Percentiles rank a stretch among this genome's conserved stretches.
phyloP scores from a whole-genome alignment of 1,140 invertebrate species.

The Lucilia sericata region DNA sequence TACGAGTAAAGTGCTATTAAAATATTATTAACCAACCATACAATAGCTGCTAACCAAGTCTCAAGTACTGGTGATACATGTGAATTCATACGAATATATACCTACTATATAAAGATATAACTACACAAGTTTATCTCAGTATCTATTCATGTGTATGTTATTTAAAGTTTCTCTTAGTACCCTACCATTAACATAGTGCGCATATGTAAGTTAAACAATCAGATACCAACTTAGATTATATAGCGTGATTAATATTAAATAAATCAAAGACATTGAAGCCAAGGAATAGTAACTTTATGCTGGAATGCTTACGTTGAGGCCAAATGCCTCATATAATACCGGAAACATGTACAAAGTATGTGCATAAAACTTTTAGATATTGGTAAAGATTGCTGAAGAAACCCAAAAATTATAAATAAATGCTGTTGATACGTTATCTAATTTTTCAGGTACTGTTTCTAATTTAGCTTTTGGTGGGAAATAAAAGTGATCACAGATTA shows the following conservation, averaged over 20 bases:
- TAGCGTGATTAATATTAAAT: slow-evolving; percentile 52
- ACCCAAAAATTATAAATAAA: slow-evolving; percentile 30
- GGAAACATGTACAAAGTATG: slow-evolving; percentile 56
- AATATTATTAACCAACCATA: no score
- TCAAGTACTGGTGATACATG: no score
- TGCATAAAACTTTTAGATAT: slow-evolving; percentile 56
- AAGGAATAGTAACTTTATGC: slow-evolving; percentile 49
- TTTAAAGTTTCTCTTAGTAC: slow-evolving; percentile 1
- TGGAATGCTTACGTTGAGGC: slow-evolving; percentile 48
- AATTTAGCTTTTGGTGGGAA: no score
- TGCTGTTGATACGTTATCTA: no score
- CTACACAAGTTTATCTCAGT: no score
- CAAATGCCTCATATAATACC: slow-evolving; percentile 57
- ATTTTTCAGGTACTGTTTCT: no score
- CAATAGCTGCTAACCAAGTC: no score
- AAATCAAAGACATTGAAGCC: slow-evolving; percentile 56
- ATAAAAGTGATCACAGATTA: no score
- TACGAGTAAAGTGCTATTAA: no score
- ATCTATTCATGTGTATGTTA: background rate
- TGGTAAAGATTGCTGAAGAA: slow-evolving; percentile 27
- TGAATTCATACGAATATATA: no score
- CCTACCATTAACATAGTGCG: slow-evolving; percentile 48
- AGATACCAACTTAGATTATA: slow-evolving; percentile 54
- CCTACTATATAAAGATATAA: no score
- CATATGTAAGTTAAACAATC: slow-evolving; percentile 53